Evolutionary conservation across 2,113 vertebrate species (phyloP), one percentile per base, ranked within the genome.

Genomic region (Tenrec ecaudatus): DNA sequence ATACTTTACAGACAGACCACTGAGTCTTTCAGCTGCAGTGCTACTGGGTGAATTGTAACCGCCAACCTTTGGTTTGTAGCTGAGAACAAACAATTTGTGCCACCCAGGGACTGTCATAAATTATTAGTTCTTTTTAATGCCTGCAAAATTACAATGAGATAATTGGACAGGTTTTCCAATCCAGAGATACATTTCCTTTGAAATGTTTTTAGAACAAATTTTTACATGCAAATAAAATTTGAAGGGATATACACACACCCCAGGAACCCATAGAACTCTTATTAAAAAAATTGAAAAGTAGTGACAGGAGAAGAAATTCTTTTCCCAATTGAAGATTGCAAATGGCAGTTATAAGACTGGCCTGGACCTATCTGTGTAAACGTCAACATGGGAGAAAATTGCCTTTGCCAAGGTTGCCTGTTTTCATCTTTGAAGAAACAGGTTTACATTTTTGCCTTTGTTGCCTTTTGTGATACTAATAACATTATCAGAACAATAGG

Each of bases 131-230:
- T 57, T 73, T 83, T 78, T 43, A 82, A 66, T 64, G 66, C 47
- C 77, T 69, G 23, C 81, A 80, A 89, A 92, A 78, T 47, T 25
- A 38, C 11, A 57, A 15, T 20, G 17, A 83, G 64, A 92, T 38
- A 81, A 7, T 81, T 89, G 60, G 76, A 53, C n/a, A 36, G 20
- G 12, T 60, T 75, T 23, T 53, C 71, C 23, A 77, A 22, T 75
- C 40, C 57, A 95, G 71, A 11, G 57, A n/a, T 95, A 68, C 43
- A 77, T 90, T 62, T 92, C 66, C 78, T 91, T 80, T 40, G 38
- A 92, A 80, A 69, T 95, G n/a, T 81, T 93, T 90, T 76, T 25
- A 53, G 47, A 90, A 79, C 60, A 23, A 25, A 58, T 33, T 95
- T 92, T 90, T 75, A 71, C n/a, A 91, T 53, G 71, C n/a, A 47